Evolutionary conservation across 2,888 invertebrate species (phyloP).

Genomic region (Elysia crispata): DNA sequence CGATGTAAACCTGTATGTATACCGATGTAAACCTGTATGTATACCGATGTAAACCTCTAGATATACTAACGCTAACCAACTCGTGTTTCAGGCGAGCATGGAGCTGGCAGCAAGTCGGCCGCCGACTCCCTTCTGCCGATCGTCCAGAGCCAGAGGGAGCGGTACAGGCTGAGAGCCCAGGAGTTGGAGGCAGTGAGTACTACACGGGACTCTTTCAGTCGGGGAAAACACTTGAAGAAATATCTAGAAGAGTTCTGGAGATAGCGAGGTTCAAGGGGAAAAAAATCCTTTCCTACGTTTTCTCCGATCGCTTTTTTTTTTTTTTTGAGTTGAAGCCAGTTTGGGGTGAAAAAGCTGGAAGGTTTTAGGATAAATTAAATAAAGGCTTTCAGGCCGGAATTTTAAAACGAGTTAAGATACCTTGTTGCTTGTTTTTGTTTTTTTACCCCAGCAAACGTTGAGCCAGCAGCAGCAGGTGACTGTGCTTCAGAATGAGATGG

Average conservation of each 20-base stretch:
- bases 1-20: too few species aligned
- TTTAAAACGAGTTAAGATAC: not conserved
- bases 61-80: not conserved
- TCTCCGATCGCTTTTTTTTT: too few species aligned
- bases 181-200: constrained; percentile 78
- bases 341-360: too few species aligned
- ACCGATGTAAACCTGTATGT: too few species aligned
- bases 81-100: not conserved
- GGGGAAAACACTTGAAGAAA: too few species aligned
- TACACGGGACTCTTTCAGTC: too few species aligned
- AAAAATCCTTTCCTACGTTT: too few species aligned
- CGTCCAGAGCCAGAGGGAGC: constrained; percentile 79
- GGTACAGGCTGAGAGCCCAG: constrained; percentile 78
- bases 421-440: too few species aligned
- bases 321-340: too few species aligned
- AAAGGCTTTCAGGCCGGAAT: not conserved
- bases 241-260: too few species aligned
- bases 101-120: constrained; percentile 60
- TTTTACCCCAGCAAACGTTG: constrained; percentile 75
- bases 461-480: constrained; percentile 78
- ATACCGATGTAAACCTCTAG: too few species aligned
- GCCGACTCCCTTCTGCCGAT: constrained; percentile 78
- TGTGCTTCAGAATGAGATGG: constrained; percentile 78
- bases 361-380: not conserved
- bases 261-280: too few species aligned